A percentile compares a stretch with the other conserved stretches of the same genome.
phyloP scores from a whole-genome alignment of 2,113 vertebrate genomes.

The Pelecanoides urinatrix region DNA sequence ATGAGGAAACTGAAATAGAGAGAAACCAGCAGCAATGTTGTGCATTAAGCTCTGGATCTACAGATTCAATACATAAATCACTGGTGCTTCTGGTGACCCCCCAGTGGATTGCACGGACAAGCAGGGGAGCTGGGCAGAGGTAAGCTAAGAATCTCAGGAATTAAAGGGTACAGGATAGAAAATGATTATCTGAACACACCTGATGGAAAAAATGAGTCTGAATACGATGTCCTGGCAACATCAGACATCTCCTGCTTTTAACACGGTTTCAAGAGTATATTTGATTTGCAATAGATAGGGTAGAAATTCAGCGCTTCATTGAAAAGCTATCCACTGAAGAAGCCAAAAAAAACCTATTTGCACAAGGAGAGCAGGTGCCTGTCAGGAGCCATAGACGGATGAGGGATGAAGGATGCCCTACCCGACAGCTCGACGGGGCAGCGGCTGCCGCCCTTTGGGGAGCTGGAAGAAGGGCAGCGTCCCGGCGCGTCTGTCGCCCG shows the following conservation, averaged over 20 bases:
- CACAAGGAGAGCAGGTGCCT: neutral
- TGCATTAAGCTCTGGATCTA: neutral
- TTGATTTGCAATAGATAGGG: neutral
- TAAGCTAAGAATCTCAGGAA: neutral
- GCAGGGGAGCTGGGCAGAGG: neutral
- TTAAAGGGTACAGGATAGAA: neutral
- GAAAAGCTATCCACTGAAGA: neutral
- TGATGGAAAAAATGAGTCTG: neutral
- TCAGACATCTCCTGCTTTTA: neutral
- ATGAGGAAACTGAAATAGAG: neutral
- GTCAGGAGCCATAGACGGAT: fast-evolving
- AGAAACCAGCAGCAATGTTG: neutral
- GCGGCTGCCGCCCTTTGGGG: too few species aligned
- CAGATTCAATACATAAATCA: neutral
- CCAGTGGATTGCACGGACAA: fast-evolving
- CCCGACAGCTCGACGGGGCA: neutral
- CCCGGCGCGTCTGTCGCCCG: fast-evolving
- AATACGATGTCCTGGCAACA: neutral
- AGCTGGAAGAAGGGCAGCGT: too few species aligned
- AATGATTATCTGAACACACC: neutral
- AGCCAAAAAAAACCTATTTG: neutral
- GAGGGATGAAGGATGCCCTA: neutral
- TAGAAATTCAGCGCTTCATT: neutral
- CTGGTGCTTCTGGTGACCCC: neutral
- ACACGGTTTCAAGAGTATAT: neutral